These are phyloP conservation scores for Trissolcus japonicus DNA, from an alignment of 2,888 invertebrate genomes.

Conservation along the genomic window DNA sequence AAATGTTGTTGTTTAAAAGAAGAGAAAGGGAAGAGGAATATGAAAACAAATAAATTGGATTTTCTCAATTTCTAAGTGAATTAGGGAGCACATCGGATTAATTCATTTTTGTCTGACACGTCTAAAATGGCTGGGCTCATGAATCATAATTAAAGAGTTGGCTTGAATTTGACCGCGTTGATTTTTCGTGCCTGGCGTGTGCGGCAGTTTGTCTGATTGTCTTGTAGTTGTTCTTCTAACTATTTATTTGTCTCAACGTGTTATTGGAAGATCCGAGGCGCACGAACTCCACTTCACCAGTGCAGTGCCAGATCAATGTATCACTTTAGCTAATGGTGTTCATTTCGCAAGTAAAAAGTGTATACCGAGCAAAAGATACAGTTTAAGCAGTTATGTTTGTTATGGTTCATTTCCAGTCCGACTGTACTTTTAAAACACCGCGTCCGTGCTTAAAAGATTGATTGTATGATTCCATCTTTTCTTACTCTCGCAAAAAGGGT, in stretches of 20 bases:
- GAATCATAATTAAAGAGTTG: too few relatives aligned
- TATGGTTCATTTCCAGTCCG: slow-evolving; percentile 25
- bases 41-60: too few relatives aligned
- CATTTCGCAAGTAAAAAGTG: slow-evolving; percentile 39
- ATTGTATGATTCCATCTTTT: slow-evolving; percentile 2
- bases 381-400: slow-evolving; percentile 21
- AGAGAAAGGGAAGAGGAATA: too few relatives aligned
- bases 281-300: slow-evolving; percentile 31
- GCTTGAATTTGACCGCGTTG: slow-evolving; percentile 7
- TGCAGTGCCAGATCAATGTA: slow-evolving; percentile 40
- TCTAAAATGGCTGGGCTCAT: too few relatives aligned
- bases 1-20: too few relatives aligned
- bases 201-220: slow-evolving; percentile 22
- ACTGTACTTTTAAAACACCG: slow-evolving; percentile 10
- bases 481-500: background rate
- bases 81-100: too few relatives aligned
- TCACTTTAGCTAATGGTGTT: slow-evolving; percentile 51
- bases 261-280: slow-evolving; percentile 43
- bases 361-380: slow-evolving; percentile 27
- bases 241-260: slow-evolving; percentile 45
- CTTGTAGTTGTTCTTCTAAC: slow-evolving; percentile 39
- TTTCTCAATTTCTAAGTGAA: too few relatives aligned
- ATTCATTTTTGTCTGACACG: too few relatives aligned
- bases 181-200: slow-evolving; percentile 12
- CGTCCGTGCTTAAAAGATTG: slow-evolving; percentile 3